Evolutionary conservation across 2,888 invertebrate genomes (phyloP), one percentile per base, ranked within the genome.

Genomic region (Pemphredon lugubris): DNA sequence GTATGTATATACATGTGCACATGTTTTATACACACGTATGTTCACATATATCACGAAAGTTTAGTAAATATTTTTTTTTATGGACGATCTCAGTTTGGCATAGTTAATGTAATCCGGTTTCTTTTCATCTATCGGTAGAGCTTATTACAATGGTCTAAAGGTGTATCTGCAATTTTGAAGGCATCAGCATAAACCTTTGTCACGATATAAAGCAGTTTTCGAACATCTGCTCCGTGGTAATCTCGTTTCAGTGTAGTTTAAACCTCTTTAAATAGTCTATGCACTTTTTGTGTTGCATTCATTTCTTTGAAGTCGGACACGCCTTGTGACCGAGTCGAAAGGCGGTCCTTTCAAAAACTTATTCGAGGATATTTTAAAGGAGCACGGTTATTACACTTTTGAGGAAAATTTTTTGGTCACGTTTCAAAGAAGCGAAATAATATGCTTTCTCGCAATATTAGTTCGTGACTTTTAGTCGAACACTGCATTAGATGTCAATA

Each of bases 171-270:
- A 55, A 67, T 58, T 67, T 70, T 57, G 68, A 79, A 80, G 80
- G 79, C 71, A 79, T 75, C 70, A 66, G 65, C 65, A 69, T 69
- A 65, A 61, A 69, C 66, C 57, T 51, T 40, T 55, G 63, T 76
- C 53, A 63, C 71, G 44, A 48, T 44, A 44, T 48, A 34, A 50
- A 42, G 47, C 59, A 65, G 34, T 64, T 59, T 57, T 40, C 20
- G n/a, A n/a, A 54, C 47, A 59, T 47, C 51, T 53, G 68, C 42
- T 63, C 60, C 45, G 40, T 58, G 51, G 45, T 59, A 53, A 60
- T 59, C 30, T 64, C 20, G 30, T 67, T 68, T 67, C 16, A 42
- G 45, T 57, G 44, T 54, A 64, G 39, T 65, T 60, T 53, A 45
- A 48, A 48, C 54, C 48, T 50, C 7, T 45, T 65, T 44, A 39